phyloP scores from a whole-genome alignment of 2,888 invertebrate species.

The Zelleria hepariella region DNA sequence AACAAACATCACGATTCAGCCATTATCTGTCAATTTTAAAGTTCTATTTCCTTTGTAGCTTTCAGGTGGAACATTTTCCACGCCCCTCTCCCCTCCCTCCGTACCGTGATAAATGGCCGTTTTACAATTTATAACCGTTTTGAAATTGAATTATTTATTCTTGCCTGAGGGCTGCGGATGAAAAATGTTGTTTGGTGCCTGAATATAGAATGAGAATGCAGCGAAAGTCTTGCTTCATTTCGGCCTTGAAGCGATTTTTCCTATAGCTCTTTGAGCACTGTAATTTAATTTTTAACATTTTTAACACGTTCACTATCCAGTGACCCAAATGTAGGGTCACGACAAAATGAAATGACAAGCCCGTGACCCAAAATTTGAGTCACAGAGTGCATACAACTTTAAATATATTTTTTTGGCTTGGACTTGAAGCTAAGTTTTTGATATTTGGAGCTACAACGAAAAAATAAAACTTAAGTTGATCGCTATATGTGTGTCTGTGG shows the following conservation, averaged over 20 bases:
- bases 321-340: too few relatives aligned
- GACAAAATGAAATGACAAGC: too few relatives aligned
- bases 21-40: background rate
- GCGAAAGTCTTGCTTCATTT: background rate
- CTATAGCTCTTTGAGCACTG: background rate
- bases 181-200: conserved; percentile 14
- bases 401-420: too few relatives aligned
- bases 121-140: conserved; percentile 41
- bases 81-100: background rate
- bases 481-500: too few relatives aligned
- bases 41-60: background rate
- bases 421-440: too few relatives aligned
- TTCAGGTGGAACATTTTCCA: background rate
- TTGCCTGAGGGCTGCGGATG: conserved; percentile 25
- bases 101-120: conserved; percentile 23
- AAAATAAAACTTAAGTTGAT: too few relatives aligned
- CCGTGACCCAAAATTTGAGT: too few relatives aligned
- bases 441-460: too few relatives aligned
- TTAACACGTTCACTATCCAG: too few relatives aligned
- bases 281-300: too few relatives aligned
- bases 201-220: background rate
- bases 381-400: too few relatives aligned
- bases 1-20: background rate
- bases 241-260: background rate
- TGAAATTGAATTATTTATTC: conserved; percentile 43